A percentile compares a stretch with the other conserved stretches of the same genome.
Evolutionary conservation across 2,888 invertebrate genomes (phyloP).

Genomic region (Drosophila mettleri): DNA sequence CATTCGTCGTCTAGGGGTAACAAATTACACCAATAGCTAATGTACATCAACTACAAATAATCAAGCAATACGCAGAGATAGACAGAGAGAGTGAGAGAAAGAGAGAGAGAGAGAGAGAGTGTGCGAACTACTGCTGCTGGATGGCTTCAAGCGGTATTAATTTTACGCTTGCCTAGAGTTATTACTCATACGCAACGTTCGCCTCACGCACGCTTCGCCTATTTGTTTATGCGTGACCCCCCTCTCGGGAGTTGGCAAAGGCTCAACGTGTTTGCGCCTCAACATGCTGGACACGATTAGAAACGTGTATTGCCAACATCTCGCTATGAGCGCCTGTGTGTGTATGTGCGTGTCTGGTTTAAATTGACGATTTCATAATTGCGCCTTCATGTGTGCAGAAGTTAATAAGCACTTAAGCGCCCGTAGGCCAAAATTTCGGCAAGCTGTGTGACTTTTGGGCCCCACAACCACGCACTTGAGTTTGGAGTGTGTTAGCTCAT

Average conservation of each 20-base stretch:
- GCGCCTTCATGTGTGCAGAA: constrained; percentile 75
- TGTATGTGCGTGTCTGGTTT: constrained; percentile 62
- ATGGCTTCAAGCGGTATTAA: constrained; percentile 71
- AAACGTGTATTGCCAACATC: constrained; percentile 6
- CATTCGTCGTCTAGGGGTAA: constrained; percentile 38
- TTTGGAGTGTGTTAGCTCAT: constrained; percentile 36
- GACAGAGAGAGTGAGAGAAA: not conserved
- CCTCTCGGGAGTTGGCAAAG: constrained; percentile 29
- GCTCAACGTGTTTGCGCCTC: constrained; percentile 49
- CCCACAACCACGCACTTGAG: not conserved
- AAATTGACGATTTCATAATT: constrained; percentile 81
- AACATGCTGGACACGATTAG: constrained; percentile 64
- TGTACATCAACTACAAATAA: constrained; percentile 55
- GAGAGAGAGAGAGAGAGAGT: not conserved
- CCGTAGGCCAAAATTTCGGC: constrained; percentile 32
- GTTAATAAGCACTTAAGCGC: constrained; percentile 78
- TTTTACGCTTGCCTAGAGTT: constrained; percentile 81
- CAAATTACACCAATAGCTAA: constrained; percentile 69
- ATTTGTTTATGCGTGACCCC: constrained; percentile 39
- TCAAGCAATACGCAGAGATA: constrained; percentile 9
- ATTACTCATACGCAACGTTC: constrained; percentile 70
- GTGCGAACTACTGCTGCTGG: constrained; percentile 40
- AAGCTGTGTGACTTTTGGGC: constrained; percentile 32
- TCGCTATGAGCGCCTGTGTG: not conserved
- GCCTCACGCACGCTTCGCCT: constrained; percentile 41